A percentile compares a stretch with the other conserved stretches of the same genome.
These are phyloP conservation scores for Motacilla tschutschensis DNA, from an alignment of 2,113 vertebrate species.

Conservation along the genomic window DNA sequence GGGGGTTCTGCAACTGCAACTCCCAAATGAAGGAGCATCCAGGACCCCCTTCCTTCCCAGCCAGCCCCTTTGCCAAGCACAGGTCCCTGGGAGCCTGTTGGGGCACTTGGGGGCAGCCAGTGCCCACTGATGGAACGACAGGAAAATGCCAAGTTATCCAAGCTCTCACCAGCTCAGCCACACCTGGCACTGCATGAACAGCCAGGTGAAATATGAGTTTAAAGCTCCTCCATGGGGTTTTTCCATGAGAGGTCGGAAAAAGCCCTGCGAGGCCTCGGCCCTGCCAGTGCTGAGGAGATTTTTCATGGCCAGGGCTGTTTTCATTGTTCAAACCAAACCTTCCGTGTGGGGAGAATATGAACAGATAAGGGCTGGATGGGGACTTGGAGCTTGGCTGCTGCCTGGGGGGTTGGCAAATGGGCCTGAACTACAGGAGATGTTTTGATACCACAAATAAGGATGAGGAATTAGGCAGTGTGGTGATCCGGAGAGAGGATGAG, in stretches of 20 bases:
- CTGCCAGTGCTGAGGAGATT: not conserved
- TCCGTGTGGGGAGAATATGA: not conserved
- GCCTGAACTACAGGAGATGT: not conserved
- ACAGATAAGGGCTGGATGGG: not conserved
- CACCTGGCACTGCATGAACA: accelerated
- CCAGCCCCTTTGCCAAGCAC: not conserved
- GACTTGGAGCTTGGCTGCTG: not conserved
- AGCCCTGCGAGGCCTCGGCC: accelerated
- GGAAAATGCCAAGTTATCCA: accelerated
- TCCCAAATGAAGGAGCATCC: not conserved
- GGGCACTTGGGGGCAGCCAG: not conserved
- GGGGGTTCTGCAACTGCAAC: not conserved
- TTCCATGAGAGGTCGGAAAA: not conserved
- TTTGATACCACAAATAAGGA: not conserved
- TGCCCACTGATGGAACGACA: not conserved
- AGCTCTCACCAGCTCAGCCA: not conserved
- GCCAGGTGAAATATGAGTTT: not conserved
- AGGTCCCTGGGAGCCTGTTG: accelerated
- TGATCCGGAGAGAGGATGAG: not conserved
- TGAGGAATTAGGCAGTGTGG: not conserved
- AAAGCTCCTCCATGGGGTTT: accelerated
- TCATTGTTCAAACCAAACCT: not conserved
- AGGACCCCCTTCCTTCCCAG: accelerated
- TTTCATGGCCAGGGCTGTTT: not conserved
- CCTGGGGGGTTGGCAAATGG: not conserved